These are phyloP conservation scores for Urosaurus nigricauda DNA, from an alignment of 2,797 vertebrate genomes.

Conservation along the genomic window DNA sequence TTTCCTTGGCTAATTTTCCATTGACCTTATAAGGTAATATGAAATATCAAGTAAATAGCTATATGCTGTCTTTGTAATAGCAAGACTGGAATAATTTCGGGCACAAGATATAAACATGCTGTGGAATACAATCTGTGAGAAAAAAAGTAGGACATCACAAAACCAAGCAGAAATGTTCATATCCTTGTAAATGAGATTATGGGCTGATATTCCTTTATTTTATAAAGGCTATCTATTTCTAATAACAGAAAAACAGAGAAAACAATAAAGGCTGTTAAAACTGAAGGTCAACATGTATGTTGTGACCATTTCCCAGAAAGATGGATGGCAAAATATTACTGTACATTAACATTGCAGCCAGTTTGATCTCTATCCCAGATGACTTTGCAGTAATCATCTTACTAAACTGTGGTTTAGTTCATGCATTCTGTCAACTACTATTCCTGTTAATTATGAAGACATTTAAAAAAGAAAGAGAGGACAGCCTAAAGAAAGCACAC, in stretches of 20 bases:
- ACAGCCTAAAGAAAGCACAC: background rate
- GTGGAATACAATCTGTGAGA: conserved; percentile 54
- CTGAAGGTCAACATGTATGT: background rate
- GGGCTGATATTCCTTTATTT: background rate
- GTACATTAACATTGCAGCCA: background rate
- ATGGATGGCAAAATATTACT: background rate
- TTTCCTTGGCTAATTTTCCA: conserved; percentile 55
- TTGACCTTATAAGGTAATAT: conserved; percentile 62
- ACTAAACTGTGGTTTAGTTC: background rate
- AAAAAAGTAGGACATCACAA: conserved; percentile 40
- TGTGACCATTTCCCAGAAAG: background rate
- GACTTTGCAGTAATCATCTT: background rate
- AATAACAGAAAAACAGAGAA: background rate
- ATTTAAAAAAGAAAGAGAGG: background rate
- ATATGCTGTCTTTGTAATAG: background rate
- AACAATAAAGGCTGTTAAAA: background rate
- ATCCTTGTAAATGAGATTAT: background rate
- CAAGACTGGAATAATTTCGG: conserved; percentile 48
- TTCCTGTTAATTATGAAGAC: background rate
- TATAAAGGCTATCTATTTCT: background rate
- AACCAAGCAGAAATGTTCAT: conserved; percentile 40
- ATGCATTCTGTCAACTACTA: background rate
- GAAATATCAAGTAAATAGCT: conserved; percentile 18
- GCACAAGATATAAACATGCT: conserved; percentile 14
- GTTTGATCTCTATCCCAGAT: background rate